Conservation (phyloP, 92 coral and sea anemone species). For the Phenganax marumi region DNA sequence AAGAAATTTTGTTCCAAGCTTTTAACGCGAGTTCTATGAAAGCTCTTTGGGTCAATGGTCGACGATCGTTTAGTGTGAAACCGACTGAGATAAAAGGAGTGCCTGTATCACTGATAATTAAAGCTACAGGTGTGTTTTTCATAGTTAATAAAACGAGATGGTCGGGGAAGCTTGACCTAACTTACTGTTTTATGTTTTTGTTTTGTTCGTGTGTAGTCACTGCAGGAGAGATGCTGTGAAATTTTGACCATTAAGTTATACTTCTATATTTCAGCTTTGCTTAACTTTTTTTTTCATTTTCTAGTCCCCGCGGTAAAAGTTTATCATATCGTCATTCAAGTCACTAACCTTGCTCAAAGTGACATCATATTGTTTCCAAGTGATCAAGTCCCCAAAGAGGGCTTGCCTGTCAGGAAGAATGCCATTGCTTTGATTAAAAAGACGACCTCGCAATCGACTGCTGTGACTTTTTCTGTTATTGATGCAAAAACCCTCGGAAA, state of each 20-base stretch:
- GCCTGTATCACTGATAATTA: constrained; percentile 58
- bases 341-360: constrained; percentile 66
- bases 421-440: constrained; percentile 65
- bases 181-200: no score
- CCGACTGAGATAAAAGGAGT: constrained; percentile 64
- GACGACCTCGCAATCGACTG: constrained; percentile 60
- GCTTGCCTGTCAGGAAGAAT: constrained; percentile 60
- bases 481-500: constrained; percentile 42
- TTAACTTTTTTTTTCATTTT: neutral
- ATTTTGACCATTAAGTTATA: neutral
- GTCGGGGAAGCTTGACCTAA: neutral
- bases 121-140: constrained; percentile 63
- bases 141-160: neutral
- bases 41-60: constrained; percentile 64
- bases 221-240: neutral
- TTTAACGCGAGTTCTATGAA: constrained; percentile 60
- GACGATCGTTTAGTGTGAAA: constrained; percentile 52
- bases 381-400: constrained; percentile 61
- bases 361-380: constrained; percentile 56
- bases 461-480: constrained; percentile 59
- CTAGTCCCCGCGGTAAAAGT: constrained; percentile 57
- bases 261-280: neutral
- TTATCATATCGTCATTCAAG: constrained; percentile 64
- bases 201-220: no score
- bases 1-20: constrained; percentile 58